Percentiles rank a stretch among this genome's conserved stretches.
Conservation (phyloP, 2,888 invertebrate species). For the Vandiemenella viatica region DNA sequence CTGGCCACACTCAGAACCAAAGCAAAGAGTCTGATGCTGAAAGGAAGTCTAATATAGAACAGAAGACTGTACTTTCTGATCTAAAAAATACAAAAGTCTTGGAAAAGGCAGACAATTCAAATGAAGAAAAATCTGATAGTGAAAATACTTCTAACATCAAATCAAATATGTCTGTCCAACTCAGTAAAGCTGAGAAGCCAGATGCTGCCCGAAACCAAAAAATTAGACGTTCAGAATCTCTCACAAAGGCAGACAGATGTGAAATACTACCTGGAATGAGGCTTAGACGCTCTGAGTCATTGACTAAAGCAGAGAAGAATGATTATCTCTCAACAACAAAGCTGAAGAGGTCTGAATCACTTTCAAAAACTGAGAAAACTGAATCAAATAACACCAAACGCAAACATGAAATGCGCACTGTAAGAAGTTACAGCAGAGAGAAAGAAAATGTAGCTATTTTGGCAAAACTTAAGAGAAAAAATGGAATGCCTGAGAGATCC, state of each 20-base stretch:
- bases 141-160: no score
- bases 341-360: slow-evolving; percentile 18
- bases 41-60: no score
- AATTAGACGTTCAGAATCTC: slow-evolving; percentile 43
- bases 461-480: slow-evolving; percentile 42
- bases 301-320: slow-evolving; percentile 36
- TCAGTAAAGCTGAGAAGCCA: no score
- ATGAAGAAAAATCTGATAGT: no score
- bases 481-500: slow-evolving; percentile 63
- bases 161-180: no score
- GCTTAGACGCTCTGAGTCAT: slow-evolving; percentile 39
- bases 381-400: slow-evolving; percentile 58
- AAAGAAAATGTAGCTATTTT: slow-evolving; percentile 30
- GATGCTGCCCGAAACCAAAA: slow-evolving; percentile 31
- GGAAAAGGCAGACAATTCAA: no score
- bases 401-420: slow-evolving; percentile 31
- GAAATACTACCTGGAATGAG: slow-evolving; percentile 24
- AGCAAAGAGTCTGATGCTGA: no score
- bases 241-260: slow-evolving; percentile 36
- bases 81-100: no score
- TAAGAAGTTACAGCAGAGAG: slow-evolving; percentile 20
- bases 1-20: no score
- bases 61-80: no score
- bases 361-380: slow-evolving; percentile 33
- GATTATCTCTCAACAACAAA: slow-evolving; percentile 20